phyloP scores from a whole-genome alignment of 2,888 invertebrate species.

The Pterobdella sp. region DNA sequence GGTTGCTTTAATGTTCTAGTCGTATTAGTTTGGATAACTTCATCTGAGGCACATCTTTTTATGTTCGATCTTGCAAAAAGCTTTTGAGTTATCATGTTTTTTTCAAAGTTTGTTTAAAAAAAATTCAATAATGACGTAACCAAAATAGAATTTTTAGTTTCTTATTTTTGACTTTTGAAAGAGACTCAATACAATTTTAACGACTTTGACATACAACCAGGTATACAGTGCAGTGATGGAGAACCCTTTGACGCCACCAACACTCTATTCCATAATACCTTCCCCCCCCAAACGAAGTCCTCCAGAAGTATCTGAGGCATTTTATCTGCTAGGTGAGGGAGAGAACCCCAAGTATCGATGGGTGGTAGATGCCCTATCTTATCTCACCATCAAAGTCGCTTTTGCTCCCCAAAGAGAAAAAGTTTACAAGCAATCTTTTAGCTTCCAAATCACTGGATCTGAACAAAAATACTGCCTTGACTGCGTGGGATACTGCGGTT shows the following conservation, averaged over 20 bases:
- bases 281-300: neutral
- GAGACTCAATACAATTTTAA: too few relatives aligned
- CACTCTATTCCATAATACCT: neutral
- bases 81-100: too few relatives aligned
- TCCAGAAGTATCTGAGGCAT: too few relatives aligned
- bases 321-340: too few relatives aligned
- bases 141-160: too few relatives aligned
- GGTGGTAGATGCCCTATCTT: conserved; percentile 49
- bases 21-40: too few relatives aligned
- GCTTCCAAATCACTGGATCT: conserved; percentile 51
- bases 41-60: too few relatives aligned
- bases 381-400: conserved; percentile 45
- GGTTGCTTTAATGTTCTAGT: neutral
- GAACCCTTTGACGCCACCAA: neutral
- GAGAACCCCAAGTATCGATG: conserved; percentile 46
- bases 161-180: too few relatives aligned
- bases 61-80: too few relatives aligned
- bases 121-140: too few relatives aligned
- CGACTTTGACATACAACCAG: too few relatives aligned
- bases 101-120: too few relatives aligned
- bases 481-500: conserved; percentile 51
- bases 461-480: conserved; percentile 50
- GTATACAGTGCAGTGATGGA: neutral
- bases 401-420: conserved; percentile 51
- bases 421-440: conserved; percentile 52